Base-by-base conservation (phyloP, 2,888 invertebrate species). In the Eupithecia dodoneata region DNA sequence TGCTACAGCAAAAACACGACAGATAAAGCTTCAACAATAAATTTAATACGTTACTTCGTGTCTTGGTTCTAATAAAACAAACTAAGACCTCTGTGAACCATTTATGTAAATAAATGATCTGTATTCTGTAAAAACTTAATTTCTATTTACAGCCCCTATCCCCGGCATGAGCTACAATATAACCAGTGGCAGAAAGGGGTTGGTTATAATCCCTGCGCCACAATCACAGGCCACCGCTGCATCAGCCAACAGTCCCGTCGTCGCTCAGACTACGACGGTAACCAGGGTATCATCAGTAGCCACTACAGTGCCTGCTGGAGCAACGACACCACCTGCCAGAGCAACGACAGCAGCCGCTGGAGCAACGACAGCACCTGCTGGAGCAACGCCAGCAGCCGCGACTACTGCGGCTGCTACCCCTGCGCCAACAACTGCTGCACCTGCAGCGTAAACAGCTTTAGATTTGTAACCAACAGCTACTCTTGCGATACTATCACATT, bases 241-340 rank as follows among this genome's bases (percentile, higher is more conserved):
- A 4, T n/a, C 42, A n/a, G 67, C n/a, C 10, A 69, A 45, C 45
- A 42, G n/a, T 69, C 44, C 44, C 12, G 42, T 42, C 15, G 0
- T 42, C 15, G 0, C 67, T 45, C 67, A 69, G n/a, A 69, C 67
- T n/a, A 69, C 67, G 44, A 69, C 70, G 47, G 47, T 47, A 45
- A 70, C 70, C 13, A 70, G 45, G 70, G 47, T 47, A 47, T 47
- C 70, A 13, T 45, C 0, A 13, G 79, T 85, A 0, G 75, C 84
- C 0, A 74, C 85, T 4, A 75, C 83, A 0, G 75, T 41, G 7
- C 42, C 85, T 0, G 77, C 86, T 0, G 76, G 86, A 0, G 80
- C 83, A 0, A 72, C 83, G 0, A 18, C 86, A 2, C 77, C 86
- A 0, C 82, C 85, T 0, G 79, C 85, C 0, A 77, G 86, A 0